Percentiles rank a stretch among this genome's conserved stretches.
These are phyloP conservation scores for Neosilurus hyrtlii DNA, from an alignment of 2,797 vertebrate species.

Conservation along the genomic window DNA sequence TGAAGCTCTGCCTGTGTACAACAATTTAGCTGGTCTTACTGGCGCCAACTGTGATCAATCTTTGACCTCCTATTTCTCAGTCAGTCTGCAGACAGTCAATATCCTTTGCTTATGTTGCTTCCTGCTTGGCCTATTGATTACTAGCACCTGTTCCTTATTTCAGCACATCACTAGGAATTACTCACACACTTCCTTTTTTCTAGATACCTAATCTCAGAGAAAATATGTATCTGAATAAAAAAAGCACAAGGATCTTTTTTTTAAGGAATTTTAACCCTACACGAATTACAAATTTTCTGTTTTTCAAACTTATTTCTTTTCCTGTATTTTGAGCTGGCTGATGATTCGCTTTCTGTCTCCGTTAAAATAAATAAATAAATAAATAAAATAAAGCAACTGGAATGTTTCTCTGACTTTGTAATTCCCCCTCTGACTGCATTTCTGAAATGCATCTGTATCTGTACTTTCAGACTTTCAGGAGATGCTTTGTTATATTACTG, in stretches of 20 bases:
- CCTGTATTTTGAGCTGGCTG: not conserved
- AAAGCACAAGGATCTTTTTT: not conserved
- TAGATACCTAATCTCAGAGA: not conserved
- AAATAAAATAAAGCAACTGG: too few species aligned
- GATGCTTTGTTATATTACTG: not conserved
- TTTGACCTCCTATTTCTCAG: conserved; percentile 18
- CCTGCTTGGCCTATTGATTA: not conserved
- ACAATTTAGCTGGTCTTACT: not conserved
- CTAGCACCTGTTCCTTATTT: not conserved
- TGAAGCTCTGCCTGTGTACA: not conserved
- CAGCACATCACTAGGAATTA: not conserved
- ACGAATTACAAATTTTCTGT: not conserved
- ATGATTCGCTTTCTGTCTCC: not conserved
- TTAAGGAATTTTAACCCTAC: not conserved
- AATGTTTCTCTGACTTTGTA: not conserved
- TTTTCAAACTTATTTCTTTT: not conserved
- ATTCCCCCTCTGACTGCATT: not conserved
- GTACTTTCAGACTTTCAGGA: not conserved
- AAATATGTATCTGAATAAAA: not conserved
- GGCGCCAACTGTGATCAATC: conserved; percentile 2
- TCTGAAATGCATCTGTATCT: not conserved
- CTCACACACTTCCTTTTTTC: not conserved
- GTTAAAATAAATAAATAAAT: too few species aligned
- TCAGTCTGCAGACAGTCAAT: conserved; percentile 18
- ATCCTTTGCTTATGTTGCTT: not conserved